These are phyloP conservation scores for Argyra leucocephala DNA, from an alignment of 2,888 invertebrate genomes.

Conservation along the genomic window DNA sequence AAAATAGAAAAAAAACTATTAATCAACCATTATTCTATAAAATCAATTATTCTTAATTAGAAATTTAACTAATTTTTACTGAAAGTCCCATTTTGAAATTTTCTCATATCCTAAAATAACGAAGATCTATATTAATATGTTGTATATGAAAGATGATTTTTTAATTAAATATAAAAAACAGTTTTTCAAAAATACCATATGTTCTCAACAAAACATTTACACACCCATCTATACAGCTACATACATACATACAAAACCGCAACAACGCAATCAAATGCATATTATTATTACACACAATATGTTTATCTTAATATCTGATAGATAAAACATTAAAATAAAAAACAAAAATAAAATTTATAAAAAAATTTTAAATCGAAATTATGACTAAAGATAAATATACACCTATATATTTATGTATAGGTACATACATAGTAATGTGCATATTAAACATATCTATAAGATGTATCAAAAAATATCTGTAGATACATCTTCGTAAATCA, in stretches of 20 bases:
- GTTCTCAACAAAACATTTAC: not conserved
- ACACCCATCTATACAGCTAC: not conserved
- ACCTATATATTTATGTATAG: not conserved
- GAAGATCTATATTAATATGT: too few species aligned
- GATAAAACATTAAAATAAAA: not conserved
- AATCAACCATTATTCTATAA: too few species aligned
- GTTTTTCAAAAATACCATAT: constrained; percentile 1
- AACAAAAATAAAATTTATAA: too few species aligned
- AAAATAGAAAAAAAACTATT: too few species aligned
- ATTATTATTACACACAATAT: not conserved
- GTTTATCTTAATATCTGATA: not conserved
- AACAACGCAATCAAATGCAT: not conserved
- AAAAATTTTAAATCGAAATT: not conserved
- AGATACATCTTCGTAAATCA: constrained; percentile 3
- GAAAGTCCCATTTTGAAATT: too few species aligned
- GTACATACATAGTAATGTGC: not conserved
- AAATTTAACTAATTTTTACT: too few species aligned
- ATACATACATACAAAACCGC: not conserved
- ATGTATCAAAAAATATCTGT: not conserved
- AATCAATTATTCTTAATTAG: too few species aligned
- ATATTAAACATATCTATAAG: not conserved
- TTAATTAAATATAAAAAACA: too few species aligned
- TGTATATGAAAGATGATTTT: too few species aligned
- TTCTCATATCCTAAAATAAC: too few species aligned
- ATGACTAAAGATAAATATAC: not conserved